Percentiles rank a stretch among this genome's conserved stretches.
Evolutionary conservation across 2,113 vertebrate species (phyloP).

Genomic region (Petaurus breviceps): DNA sequence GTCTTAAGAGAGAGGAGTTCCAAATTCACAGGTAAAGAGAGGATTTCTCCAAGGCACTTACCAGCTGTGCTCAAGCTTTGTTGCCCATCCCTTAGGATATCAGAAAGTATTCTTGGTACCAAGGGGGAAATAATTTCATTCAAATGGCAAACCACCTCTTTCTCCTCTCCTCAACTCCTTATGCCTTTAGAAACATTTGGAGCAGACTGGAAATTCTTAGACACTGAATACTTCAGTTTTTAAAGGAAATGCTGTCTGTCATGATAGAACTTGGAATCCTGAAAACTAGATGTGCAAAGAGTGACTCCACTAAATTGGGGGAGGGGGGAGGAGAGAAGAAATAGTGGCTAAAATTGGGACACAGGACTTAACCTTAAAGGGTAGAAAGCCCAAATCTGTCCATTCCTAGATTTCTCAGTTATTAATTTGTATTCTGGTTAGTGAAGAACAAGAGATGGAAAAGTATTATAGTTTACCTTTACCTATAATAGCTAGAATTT

Average conservation of each 20-base stretch:
- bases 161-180: neutral
- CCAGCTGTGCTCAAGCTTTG: neutral
- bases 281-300: neutral
- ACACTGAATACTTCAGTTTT: neutral
- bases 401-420: neutral
- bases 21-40: neutral
- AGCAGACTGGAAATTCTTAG: neutral
- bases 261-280: neutral
- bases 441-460: conserved; percentile 53
- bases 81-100: neutral
- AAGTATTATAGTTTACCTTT: conserved; percentile 31
- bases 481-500: neutral
- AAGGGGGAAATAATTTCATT: neutral
- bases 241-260: neutral
- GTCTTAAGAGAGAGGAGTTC: conserved; percentile 27
- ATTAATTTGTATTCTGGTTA: conserved; percentile 3
- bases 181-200: neutral
- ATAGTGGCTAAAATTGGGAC: conserved; percentile 4
- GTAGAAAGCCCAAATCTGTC: neutral
- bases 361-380: neutral
- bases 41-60: neutral
- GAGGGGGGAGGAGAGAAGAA: neutral
- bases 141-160: neutral
- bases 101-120: neutral
- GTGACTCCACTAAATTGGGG: neutral